A percentile compares a stretch with the other conserved stretches of the same genome.
phyloP scores from a whole-genome alignment of 30 jellyfish, hydroid and myxozoan species.

The Pseudorhiza aurosa region DNA sequence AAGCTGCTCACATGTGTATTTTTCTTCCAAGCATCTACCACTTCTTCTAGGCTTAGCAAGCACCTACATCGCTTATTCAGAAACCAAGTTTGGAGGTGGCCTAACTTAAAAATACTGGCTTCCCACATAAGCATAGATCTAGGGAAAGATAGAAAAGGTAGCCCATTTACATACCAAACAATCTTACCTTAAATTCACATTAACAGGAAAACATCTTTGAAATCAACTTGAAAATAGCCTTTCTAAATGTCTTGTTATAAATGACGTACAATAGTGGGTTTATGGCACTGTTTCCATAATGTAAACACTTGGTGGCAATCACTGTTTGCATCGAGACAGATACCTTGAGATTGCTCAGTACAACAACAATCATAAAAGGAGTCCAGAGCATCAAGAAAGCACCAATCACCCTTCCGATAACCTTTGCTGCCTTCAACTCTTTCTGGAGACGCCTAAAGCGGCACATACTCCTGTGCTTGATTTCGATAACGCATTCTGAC shows the following conservation, averaged over 20 bases:
- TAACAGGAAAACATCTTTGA: too few relatives aligned
- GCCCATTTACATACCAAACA: too few relatives aligned
- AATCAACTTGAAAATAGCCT: slow-evolving; percentile 37
- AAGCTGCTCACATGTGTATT: too few relatives aligned
- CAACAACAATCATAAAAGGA: slow-evolving; percentile 85
- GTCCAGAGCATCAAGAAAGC: slow-evolving; percentile 87
- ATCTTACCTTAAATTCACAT: too few relatives aligned
- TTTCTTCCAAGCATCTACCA: too few relatives aligned
- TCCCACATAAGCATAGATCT: too few relatives aligned
- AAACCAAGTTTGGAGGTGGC: too few relatives aligned
- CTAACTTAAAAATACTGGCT: too few relatives aligned
- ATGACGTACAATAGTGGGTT: slow-evolving; percentile 86
- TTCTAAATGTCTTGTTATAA: slow-evolving; percentile 63
- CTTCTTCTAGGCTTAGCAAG: too few relatives aligned
- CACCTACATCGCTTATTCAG: too few relatives aligned
- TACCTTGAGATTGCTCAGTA: slow-evolving; percentile 29
- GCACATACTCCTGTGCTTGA: slow-evolving; percentile 14
- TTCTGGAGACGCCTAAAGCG: slow-evolving; percentile 26
- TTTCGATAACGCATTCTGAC: slow-evolving; percentile 16
- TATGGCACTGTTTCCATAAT: slow-evolving; percentile 85
- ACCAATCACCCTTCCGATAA: slow-evolving; percentile 79
- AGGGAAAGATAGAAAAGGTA: too few relatives aligned
- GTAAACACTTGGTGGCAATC: slow-evolving; percentile 61
- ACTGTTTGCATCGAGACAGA: slow-evolving; percentile 32
- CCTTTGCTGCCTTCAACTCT: slow-evolving; percentile 87